Evolutionary conservation across 2,797 vertebrate species (phyloP), one percentile per base, ranked within the genome.

Genomic region (Syndactyla subalaris): DNA sequence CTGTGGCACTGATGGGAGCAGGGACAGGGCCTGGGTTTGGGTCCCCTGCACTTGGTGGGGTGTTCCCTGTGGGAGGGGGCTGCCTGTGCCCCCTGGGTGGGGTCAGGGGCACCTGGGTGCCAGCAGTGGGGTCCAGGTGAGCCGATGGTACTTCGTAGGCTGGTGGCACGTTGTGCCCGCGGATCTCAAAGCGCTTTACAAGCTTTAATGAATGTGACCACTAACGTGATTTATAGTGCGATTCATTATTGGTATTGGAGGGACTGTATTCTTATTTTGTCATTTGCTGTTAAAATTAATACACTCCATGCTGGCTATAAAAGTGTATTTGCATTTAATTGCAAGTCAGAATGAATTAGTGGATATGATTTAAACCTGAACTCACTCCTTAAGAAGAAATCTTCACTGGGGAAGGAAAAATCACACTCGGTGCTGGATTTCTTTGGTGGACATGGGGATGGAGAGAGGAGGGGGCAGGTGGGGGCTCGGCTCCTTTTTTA

Each of bases 251-350:
- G 88, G 95, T 97, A 97, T 98, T 97, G 97, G 97, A 97, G 97
- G 97, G 96, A 97, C 95, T 95, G 96, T 97, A 96, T 97, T 98
- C 97, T 98, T 96, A 97, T 97, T 98, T 98, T 97, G 97, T 97
- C 96, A 96, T 97, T 98, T 97, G 97, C 97, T 97, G 97, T 98
- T 97, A 97, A 98, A 97, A 98, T 98, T 98, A 98, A 98, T 98
- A 98, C 97, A 98, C 97, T 98, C 97, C 38, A 93, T 96, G 96
- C 97, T 78, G 96, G 96, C 97, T 97, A 96, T 98, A 97, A 98
- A 98, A 98, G 96, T 97, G 95, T 96, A 96, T 97, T 97, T 96
- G 96, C 97, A 96, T 97, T 98, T 98, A 98, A 98, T 97, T 98
- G 97, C 95, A 94, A 97, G 97, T 98, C 97, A 97, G 97, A 94